Percentiles rank a stretch among this genome's conserved stretches.
phyloP scores from a whole-genome alignment of 23 tunicate genomes.

The Halocynthia roretzi region DNA sequence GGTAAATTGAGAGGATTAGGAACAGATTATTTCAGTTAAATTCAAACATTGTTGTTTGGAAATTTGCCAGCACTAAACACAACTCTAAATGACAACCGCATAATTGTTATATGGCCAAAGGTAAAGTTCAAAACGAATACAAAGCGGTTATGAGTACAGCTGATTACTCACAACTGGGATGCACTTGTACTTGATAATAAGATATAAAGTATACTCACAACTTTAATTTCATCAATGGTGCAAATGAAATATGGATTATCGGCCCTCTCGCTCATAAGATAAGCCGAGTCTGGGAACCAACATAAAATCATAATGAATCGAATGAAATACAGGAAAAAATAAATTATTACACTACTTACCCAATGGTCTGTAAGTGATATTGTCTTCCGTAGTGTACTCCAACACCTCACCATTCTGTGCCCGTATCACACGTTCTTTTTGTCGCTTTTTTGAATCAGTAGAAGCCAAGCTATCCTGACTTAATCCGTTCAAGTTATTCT shows the following conservation, averaged over 20 bases:
- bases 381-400: slow-evolving; percentile 56
- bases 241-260: slow-evolving; percentile 90
- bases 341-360: slow-evolving; percentile 25
- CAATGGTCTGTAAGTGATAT: slow-evolving; percentile 37
- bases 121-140: too few relatives aligned
- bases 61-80: too few relatives aligned
- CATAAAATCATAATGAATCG: not conserved
- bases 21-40: too few relatives aligned
- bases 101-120: too few relatives aligned
- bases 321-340: not conserved
- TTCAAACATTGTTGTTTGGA: too few relatives aligned
- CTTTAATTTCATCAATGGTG: slow-evolving; percentile 90
- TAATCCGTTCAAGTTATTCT: not conserved
- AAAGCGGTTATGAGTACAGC: too few relatives aligned
- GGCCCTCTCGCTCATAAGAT: slow-evolving; percentile 73
- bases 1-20: too few relatives aligned
- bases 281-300: slow-evolving; percentile 68
- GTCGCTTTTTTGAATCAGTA: slow-evolving; percentile 35
- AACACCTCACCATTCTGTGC: slow-evolving; percentile 64
- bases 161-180: too few relatives aligned
- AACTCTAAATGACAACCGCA: too few relatives aligned
- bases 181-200: not conserved
- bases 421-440: slow-evolving; percentile 28
- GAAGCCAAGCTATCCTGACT: not conserved
- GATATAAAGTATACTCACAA: slow-evolving; percentile 27